Base-by-base conservation (phyloP, 2,888 invertebrate species). In the Lochmaea capreae region DNA sequence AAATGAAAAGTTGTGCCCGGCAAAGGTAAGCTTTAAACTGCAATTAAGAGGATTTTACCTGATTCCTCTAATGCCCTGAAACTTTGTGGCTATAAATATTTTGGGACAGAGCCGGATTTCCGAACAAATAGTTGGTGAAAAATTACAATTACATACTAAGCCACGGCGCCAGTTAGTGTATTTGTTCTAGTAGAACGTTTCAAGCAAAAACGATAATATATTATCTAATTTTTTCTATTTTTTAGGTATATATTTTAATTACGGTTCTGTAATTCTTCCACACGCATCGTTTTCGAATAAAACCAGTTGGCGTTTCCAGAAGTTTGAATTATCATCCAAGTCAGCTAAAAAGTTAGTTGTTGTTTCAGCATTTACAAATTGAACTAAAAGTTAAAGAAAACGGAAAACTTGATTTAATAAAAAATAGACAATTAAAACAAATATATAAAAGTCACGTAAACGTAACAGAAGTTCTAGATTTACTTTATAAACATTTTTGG, bases 1-100 rank as follows among this genome's bases (percentile, higher is more conserved):
- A 59, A 59, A 59, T 59, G 59, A 59, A 59, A 59, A 59, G 33
- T 22, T 59, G 26, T n/a, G 59, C 33, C 26, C 33, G 0, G 59
- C n/a, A 26, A 59, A 59, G 59, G 59, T 59, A 14, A 39, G 59
- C 59, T 59, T 59, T 33, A 59, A 59, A 33, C 33, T 59, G 59
- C 59, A 59, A 59, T 59, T 33, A 59, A 59, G 59, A 59, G 59
- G 59, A 59, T 59, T 59, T 59, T 59, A 1, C 26, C 26, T 33
- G 59, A 59, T 59, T 59, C 33, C 59, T 12, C 39, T 59, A 59
- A 59, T n/a, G 59, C 59, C n/a, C 26, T 14, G 26, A 59, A 59
- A 59, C 26, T 59, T 59, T 26, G 59, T 14, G 33, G 33, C 33
- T 22, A 26, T 59, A 26, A 59, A 59, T 59, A 39, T 26, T 39